Evolutionary conservation across 2,888 invertebrate species (phyloP).

Genomic region (Mythimna albipuncta): DNA sequence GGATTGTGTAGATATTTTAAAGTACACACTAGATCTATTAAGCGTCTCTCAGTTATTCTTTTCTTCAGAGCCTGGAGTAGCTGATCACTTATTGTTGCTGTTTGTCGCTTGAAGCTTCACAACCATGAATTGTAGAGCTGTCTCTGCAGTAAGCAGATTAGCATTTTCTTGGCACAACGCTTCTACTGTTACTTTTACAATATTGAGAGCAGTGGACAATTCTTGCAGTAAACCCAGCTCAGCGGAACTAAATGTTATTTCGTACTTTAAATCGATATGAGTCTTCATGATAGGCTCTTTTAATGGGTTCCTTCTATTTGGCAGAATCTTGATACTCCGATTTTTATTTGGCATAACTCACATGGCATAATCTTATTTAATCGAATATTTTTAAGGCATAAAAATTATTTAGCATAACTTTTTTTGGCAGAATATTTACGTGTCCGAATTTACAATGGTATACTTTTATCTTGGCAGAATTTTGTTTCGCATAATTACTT

Average conservation of each 20-base stretch:
- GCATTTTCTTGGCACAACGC: slow-evolving; percentile 12
- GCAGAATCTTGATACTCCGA: too few relatives aligned
- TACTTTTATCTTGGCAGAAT: too few relatives aligned
- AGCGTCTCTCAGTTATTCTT: slow-evolving; percentile 4
- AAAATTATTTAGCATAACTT: too few relatives aligned
- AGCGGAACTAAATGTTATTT: not conserved
- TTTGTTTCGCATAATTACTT: too few relatives aligned
- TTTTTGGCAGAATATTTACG: too few relatives aligned
- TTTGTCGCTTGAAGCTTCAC: slow-evolving; percentile 6
- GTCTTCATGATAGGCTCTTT: not conserved
- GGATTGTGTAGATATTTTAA: too few relatives aligned
- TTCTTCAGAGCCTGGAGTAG: slow-evolving; percentile 15
- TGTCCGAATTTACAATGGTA: too few relatives aligned
- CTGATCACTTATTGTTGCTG: slow-evolving; percentile 5
- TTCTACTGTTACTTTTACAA: not conserved
- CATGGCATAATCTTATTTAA: too few relatives aligned
- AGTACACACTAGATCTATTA: too few relatives aligned
- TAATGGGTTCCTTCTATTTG: too few relatives aligned
- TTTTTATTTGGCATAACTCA: too few relatives aligned
- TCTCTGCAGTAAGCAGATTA: slow-evolving; percentile 4
- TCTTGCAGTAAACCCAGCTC: not conserved
- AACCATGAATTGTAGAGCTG: slow-evolving; percentile 14
- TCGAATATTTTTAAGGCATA: too few relatives aligned
- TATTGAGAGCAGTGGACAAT: slow-evolving; percentile 7
- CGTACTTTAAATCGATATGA: slow-evolving; percentile 8